Evolutionary conservation across 1,140 invertebrate species (phyloP).

Genomic region (Achroia grisella): DNA sequence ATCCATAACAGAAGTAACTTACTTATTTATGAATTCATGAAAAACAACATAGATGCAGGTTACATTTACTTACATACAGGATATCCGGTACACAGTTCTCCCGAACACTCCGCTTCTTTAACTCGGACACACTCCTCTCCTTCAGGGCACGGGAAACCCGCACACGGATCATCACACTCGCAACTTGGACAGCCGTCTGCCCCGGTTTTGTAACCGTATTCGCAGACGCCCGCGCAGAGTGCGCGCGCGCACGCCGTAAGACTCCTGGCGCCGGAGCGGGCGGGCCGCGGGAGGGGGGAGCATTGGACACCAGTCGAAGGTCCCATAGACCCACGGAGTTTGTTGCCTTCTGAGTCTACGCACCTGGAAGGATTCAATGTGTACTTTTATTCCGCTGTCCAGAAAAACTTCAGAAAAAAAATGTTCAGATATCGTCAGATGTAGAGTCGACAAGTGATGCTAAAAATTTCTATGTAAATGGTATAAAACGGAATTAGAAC

Average conservation of each 20-base stretch:
- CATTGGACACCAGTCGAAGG: conserved; percentile 82
- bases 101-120: conserved; percentile 79
- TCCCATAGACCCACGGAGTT: conserved; percentile 85
- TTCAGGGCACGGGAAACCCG: conserved; percentile 82
- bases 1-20: no score
- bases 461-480: no score
- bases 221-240: conserved; percentile 85
- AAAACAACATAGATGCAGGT: no score
- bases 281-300: conserved; percentile 38
- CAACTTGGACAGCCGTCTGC: conserved; percentile 87
- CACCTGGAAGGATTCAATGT: conserved; percentile 70
- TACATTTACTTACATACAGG: conserved; percentile 78
- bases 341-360: conserved; percentile 83
- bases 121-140: conserved; percentile 84
- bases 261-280: conserved; percentile 55
- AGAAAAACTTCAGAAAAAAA: no score
- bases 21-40: no score
- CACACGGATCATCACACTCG: conserved; percentile 89
- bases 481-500: no score
- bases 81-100: conserved; percentile 81
- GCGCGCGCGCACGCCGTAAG: conserved; percentile 66
- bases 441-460: no score
- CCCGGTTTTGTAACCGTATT: conserved; percentile 87
- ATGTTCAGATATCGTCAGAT: no score
- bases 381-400: no score